Evolutionary conservation across 2,888 invertebrate genomes (phyloP), one percentile per base, ranked within the genome.

Genomic region (Schizaphis graminum): DNA sequence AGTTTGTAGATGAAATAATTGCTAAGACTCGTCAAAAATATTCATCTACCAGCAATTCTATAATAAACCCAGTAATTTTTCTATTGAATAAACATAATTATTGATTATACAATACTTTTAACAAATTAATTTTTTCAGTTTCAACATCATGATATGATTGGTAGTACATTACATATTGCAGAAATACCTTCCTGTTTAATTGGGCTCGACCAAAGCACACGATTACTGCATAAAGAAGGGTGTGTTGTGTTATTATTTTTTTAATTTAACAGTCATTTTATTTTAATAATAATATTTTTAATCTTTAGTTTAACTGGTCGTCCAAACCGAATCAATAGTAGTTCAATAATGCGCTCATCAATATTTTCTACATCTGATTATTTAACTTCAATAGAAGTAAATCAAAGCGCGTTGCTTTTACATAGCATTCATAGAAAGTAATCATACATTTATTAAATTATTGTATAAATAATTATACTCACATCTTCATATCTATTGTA

Each of bases 1-100:
- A 97, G 94, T 98, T 98, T 96, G 97, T 98, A 11, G 97, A 97
- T 28, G 97, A 97, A 11, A 96, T 98, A 92, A 96, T 97, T 0
- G 97, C 97, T 95, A 96, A 96, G 91, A 96, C 96, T 16, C 95
- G 95, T 35, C 89, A 93, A 85, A 85, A 47, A 47, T 90, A 90
- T 85, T 5, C 67, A 77, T 77, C 47, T 3, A 84, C 57, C 5
- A 86, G 49, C 61, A 86, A 87, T 86, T 90, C 86, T 26, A 24
- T 41, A 21, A 91, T 53, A 3, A 90, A 91, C 26, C 94, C 90
- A 49, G 94, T 94, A 86, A 35, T 57, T 49, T 77, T 53, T 61
- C 26, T 85, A 56, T 88, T 41, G 24, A 57, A 44, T 85, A 91
- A 26, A 84, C n/a, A 44, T 44, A 77, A 77, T 28, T 84, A 77